Evolutionary conservation across 2,888 invertebrate genomes (phyloP).

Genomic region (Nephrotoma guestfalica): DNA sequence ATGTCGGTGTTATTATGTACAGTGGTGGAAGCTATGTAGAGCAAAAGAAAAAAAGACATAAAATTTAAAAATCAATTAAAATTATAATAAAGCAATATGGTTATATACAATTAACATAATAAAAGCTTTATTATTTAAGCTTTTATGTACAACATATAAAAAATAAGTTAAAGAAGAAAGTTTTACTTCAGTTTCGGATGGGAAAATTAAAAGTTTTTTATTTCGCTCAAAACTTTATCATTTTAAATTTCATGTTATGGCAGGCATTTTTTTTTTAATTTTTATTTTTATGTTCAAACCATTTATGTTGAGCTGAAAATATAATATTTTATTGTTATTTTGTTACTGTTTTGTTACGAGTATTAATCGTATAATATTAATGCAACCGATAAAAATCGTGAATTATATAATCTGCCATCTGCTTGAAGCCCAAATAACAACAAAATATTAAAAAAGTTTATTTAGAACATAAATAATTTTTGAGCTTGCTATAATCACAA

Average conservation of each 20-base stretch:
- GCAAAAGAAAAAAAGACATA: not conserved
- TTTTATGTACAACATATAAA: not conserved
- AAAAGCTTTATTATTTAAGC: not conserved
- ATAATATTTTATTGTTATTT: not conserved
- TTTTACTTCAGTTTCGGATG: not conserved
- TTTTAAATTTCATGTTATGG: not conserved
- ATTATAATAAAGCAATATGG: not conserved
- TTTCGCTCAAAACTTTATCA: not conserved
- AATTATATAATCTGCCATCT: not conserved
- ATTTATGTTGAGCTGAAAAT: not conserved
- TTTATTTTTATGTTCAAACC: not conserved
- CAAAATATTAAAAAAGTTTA: not conserved
- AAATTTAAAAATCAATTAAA: not conserved
- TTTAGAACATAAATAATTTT: not conserved
- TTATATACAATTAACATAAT: not conserved
- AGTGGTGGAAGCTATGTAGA: constrained; percentile 32
- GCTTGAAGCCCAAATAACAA: not conserved
- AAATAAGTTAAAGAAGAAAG: not conserved
- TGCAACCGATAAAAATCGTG: not conserved
- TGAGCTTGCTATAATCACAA: not conserved
- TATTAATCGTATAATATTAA: not conserved
- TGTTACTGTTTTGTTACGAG: not conserved
- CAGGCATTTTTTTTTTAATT: not conserved
- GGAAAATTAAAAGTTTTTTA: not conserved
- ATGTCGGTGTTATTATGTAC: constrained; percentile 61